Conservation (phyloP, 2,113 vertebrate genomes). For the Brachypodius melanocephalos region DNA sequence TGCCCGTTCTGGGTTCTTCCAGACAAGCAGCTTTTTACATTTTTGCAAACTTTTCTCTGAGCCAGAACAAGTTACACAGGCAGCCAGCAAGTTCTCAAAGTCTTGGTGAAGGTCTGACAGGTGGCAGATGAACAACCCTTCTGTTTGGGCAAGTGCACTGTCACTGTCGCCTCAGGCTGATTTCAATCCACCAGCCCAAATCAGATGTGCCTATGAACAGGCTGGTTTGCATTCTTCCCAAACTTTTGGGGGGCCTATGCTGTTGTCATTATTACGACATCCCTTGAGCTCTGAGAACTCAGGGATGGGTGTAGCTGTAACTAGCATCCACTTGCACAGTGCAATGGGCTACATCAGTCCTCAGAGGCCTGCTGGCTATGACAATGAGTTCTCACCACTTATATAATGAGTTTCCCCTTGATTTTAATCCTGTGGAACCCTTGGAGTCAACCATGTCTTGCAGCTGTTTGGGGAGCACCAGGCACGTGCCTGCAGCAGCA, state of each 20-base stretch:
- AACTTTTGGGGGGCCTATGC: neutral
- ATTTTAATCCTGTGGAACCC: neutral
- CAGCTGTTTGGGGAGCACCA: accelerated
- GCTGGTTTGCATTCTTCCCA: neutral
- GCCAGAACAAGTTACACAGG: neutral
- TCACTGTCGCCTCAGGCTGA: neutral
- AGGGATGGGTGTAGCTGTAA: neutral
- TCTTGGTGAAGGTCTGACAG: neutral
- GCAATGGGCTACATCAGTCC: neutral
- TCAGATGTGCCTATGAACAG: neutral
- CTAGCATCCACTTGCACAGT: neutral
- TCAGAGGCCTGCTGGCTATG: neutral
- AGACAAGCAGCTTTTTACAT: neutral
- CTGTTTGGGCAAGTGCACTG: neutral
- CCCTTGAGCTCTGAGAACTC: neutral
- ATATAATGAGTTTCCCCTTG: neutral
- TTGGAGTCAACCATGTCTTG: accelerated
- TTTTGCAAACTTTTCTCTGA: neutral
- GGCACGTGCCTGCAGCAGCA: accelerated
- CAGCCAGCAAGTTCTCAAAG: neutral
- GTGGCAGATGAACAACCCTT: neutral
- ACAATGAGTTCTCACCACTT: accelerated
- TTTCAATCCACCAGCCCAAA: neutral
- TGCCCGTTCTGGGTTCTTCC: neutral
- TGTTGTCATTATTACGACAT: neutral